phyloP scores from a whole-genome alignment of 2,113 vertebrate genomes.

The Odontesthes bonariensis region DNA sequence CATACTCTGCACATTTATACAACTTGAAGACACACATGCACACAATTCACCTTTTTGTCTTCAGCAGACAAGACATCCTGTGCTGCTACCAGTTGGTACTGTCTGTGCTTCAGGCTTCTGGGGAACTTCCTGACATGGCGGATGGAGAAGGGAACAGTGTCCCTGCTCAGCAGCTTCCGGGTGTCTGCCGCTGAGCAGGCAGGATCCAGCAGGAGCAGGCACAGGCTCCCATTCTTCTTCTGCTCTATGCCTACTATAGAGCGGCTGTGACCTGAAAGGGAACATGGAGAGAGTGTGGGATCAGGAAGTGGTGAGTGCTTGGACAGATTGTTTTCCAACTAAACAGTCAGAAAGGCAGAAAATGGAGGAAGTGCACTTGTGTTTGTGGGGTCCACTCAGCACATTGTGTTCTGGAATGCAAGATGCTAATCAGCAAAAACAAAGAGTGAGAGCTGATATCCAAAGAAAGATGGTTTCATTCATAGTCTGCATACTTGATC shows the following conservation, averaged over 20 bases:
- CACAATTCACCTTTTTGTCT: conserved; percentile 85
- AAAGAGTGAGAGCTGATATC: no score
- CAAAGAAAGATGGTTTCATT: no score
- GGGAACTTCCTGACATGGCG: conserved; percentile 83
- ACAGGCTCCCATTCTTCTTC: conserved; percentile 87
- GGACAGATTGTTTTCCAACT: neutral
- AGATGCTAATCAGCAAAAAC: no score
- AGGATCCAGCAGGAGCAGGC: conserved; percentile 91
- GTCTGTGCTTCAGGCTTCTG: conserved; percentile 89
- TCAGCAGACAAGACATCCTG: conserved; percentile 87
- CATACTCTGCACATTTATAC: no score
- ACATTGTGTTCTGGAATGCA: no score
- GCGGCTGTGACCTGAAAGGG: conserved; percentile 89
- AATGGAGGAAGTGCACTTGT: no score
- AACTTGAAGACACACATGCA: no score
- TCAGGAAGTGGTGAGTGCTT: neutral
- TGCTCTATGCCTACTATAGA: conserved; percentile 93
- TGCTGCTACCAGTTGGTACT: conserved; percentile 91
- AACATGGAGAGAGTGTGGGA: neutral
- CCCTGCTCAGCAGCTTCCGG: conserved; percentile 85
- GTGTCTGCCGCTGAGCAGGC: conserved; percentile 84
- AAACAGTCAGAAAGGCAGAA: no score
- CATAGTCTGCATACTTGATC: no score
- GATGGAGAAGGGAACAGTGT: conserved; percentile 68
- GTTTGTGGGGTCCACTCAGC: no score